phyloP scores from a whole-genome alignment of 1,140 invertebrate species.

The Parapsyche elsis region DNA sequence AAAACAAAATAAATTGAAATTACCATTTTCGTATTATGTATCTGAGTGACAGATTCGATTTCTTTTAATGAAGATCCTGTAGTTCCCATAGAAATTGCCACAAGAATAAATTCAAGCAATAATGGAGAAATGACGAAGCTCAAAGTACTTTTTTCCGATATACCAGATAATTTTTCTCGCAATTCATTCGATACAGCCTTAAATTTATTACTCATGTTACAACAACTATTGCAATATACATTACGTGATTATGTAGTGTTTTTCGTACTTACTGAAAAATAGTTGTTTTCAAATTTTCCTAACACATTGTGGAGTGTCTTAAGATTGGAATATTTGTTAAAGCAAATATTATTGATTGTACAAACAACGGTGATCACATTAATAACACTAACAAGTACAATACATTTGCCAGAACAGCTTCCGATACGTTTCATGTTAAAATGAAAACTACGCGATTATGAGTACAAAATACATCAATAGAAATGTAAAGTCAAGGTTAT shows the following conservation, averaged over 20 bases:
- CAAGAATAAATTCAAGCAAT: conserved; percentile 43
- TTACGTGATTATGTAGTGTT: too few species aligned
- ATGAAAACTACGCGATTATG: too few species aligned
- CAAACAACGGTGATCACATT: neutral
- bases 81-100: conserved; percentile 44
- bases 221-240: too few species aligned
- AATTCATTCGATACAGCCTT: conserved; percentile 7
- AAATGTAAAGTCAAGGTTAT: too few species aligned
- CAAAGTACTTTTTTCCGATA: conserved; percentile 24
- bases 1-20: conserved; percentile 18
- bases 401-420: too few species aligned
- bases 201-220: too few species aligned
- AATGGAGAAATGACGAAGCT: conserved; percentile 50
- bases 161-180: neutral
- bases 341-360: neutral
- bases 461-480: too few species aligned
- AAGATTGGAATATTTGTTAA: neutral
- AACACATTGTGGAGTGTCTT: neutral
- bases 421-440: too few species aligned
- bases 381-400: too few species aligned
- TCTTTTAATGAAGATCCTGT: conserved; percentile 42
- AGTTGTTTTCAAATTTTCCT: neutral
- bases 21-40: conserved; percentile 1
- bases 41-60: conserved; percentile 39
- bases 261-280: neutral